Evolutionary conservation across 1,140 invertebrate genomes (phyloP), one percentile per base, ranked within the genome.

Genomic region (Danaus melanippus): DNA sequence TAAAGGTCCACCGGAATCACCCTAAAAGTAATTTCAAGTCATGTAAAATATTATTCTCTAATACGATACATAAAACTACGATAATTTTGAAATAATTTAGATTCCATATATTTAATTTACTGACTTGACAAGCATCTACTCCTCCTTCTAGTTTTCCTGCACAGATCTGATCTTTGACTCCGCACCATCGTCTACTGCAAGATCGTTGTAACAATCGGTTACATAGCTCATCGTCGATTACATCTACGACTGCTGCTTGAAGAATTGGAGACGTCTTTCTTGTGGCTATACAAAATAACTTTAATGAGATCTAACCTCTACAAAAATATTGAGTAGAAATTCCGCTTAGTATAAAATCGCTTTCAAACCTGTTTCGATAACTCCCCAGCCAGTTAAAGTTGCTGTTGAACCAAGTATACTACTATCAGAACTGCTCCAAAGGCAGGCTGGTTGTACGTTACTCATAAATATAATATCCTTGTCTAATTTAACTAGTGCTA

Each of bases 1-100:
- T 5, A 69, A 61, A 7, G 92, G 92, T 39, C 93, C 93, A 39
- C 92, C 92, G 12, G 92, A 93, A 69, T 94, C 93, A 53, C 92
- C 92, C 86, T 92, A 89, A 76, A 76, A 66, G 41, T 12, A 46
- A 15, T 15, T 15, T 15, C 1, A 32, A 32, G 6, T 32, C 7
- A 32, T 32, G 0, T 8, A 32, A 32, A 8, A 32, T 32, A 32
- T 8, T 32, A 5, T 32, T 32, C 21, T 32, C 21, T 7, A 32
- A 4, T 49, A 54, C 45, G 11, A 48, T 32, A 48, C 1, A 48
- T 12, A 48, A 44, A 10, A 41, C 1, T 32, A 32, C 6, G 10
- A 17, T 53, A 43, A 41, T 47, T 42, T 10, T 15, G 11, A n/a
- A 10, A 15, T 15, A 60, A 12, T 11, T 0, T 41, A 9, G 3